These are phyloP conservation scores for Salvelinus alpinus DNA, from an alignment of 2,113 vertebrate genomes.

Conservation along the genomic window DNA sequence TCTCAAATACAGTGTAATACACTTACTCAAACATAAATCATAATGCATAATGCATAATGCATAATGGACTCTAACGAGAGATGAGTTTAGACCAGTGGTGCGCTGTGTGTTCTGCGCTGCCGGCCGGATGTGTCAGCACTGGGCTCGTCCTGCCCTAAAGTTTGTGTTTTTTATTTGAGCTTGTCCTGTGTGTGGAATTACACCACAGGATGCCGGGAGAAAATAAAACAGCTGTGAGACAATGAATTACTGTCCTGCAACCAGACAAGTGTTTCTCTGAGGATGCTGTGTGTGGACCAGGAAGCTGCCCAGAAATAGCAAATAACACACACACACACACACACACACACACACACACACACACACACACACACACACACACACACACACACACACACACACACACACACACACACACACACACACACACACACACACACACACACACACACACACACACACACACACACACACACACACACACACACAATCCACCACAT, in stretches of 20 bases:
- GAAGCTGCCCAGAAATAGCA: slow-evolving; percentile 49
- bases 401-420: not conserved
- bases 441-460: not conserved
- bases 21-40: not conserved
- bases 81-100: slow-evolving; percentile 33
- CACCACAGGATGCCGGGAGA: slow-evolving; percentile 59
- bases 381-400: slow-evolving; percentile 10
- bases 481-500: not conserved
- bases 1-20: not conserved
- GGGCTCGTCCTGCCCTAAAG: slow-evolving; percentile 5
- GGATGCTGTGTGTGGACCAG: slow-evolving; percentile 47
- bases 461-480: slow-evolving; percentile 17
- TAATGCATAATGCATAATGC: not conserved
- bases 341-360: slow-evolving; percentile 1
- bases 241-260: slow-evolving; percentile 69
- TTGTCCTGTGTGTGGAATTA: slow-evolving; percentile 71
- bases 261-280: slow-evolving; percentile 57
- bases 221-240: slow-evolving; percentile 78
- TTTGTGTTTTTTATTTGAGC: slow-evolving; percentile 52
- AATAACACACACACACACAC: slow-evolving; percentile 32
- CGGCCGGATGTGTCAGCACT: slow-evolving; percentile 31
- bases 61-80: slow-evolving; percentile 5
- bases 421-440: too few relatives aligned
- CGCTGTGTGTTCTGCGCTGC: slow-evolving; percentile 42
- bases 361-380: too few relatives aligned